These are phyloP conservation scores for Corbicula japonica DNA, from an alignment of 2,888 invertebrate species.

Conservation along the genomic window DNA sequence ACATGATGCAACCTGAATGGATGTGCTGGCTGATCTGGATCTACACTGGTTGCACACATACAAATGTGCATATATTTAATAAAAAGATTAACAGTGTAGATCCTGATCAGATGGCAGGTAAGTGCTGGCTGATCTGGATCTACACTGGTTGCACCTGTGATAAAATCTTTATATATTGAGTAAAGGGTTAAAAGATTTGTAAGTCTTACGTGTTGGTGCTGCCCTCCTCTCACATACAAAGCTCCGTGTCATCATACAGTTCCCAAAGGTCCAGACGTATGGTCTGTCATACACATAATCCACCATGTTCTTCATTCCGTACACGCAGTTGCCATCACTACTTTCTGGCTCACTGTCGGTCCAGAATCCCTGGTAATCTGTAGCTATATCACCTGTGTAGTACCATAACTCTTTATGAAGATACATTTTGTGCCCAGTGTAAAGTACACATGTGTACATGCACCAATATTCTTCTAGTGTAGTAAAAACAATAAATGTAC, in stretches of 20 bases:
- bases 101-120: neutral
- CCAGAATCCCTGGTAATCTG: constrained; percentile 52
- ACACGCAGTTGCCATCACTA: constrained; percentile 39
- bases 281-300: constrained; percentile 56
- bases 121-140: neutral
- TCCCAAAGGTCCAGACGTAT: constrained; percentile 65
- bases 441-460: too few relatives aligned
- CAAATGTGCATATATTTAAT: neutral
- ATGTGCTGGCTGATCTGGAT: neutral
- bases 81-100: neutral
- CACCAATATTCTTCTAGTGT: neutral
- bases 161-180: neutral
- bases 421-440: too few relatives aligned
- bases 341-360: constrained; percentile 48
- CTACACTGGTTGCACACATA: neutral
- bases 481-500: neutral
- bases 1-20: neutral
- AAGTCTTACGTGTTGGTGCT: constrained; percentile 69
- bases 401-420: constrained; percentile 25
- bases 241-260: constrained; percentile 69
- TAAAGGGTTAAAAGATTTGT: neutral
- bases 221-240: constrained; percentile 76
- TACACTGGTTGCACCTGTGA: neutral
- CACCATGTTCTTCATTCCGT: constrained; percentile 14
- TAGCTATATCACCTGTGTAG: constrained; percentile 30